Evolutionary conservation across 37 sponge, comb jelly and placozoan genomes (phyloP), one percentile per base, ranked within the genome.

Genomic region (Tethya wilhelma): DNA sequence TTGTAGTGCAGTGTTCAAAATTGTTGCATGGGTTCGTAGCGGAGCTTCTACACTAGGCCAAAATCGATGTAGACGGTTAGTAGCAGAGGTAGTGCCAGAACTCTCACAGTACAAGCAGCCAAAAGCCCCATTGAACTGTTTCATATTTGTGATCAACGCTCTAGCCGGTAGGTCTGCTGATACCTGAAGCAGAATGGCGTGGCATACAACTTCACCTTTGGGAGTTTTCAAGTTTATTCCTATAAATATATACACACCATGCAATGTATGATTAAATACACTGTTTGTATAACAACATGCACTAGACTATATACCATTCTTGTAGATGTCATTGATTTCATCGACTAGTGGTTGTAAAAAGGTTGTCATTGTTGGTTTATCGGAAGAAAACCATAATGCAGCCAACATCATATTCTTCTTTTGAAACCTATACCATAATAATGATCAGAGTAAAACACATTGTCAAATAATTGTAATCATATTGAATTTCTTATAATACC

Each of bases 151-250:
- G 32, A 73, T 56, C 22, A 31, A 29, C 1, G 74, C 74, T 56
- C 38, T 49, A 23, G 74, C 74, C 31, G 74, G 74, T 17, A 73
- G 37, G 30, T 73, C 74, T 37, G 74, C 56, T 17, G 74, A 56
- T 32, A 55, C 49, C 37, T 56, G 26, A 17, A 73, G 37, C 34
- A 73, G 56, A 17, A 49, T 49, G 29, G 56, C 56, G 31, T 73
- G 6, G 20, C 56, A 73, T 9, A 49, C 14, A 19, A 49, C 14
- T 14, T 49, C 53, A 49, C 53, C 9, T 14, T 9, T 19, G 14
- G 53, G 53, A 49, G 53, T 49, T 19, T 9, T 49, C 53, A 49
- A 9, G 9, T 9, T 19, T 9, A 49, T 19, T 9, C 53, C 53
- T 49, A 14, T 9, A 19, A 19, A 14, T 49, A 14, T 49, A 49